Percentiles rank a stretch among this genome's conserved stretches.
These are phyloP conservation scores for Melanotaenia boesemani DNA, from an alignment of 2,797 vertebrate genomes.

Conservation along the genomic window DNA sequence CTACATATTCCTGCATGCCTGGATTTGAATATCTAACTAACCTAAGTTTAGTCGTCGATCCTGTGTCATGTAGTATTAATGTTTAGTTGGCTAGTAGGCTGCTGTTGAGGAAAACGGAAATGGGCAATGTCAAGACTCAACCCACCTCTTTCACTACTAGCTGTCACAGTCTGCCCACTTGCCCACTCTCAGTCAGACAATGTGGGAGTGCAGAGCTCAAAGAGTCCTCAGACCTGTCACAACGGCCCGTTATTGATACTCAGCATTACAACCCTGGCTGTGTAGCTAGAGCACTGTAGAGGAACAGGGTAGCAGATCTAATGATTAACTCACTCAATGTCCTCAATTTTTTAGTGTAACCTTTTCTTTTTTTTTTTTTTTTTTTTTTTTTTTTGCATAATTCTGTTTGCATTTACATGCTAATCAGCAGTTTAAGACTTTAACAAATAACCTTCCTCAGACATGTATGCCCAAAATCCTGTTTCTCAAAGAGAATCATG, in stretches of 20 bases:
- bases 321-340: slow-evolving; percentile 29
- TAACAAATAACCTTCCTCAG: slow-evolving; percentile 9
- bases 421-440: slow-evolving; percentile 28
- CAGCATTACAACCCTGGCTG: slow-evolving; percentile 12
- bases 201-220: slow-evolving; percentile 58
- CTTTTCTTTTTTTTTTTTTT: neutral
- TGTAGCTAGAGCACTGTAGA: slow-evolving; percentile 7
- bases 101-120: slow-evolving; percentile 54
- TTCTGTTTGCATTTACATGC: slow-evolving; percentile 37
- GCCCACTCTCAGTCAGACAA: slow-evolving; percentile 54
- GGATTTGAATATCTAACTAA: slow-evolving; percentile 14
- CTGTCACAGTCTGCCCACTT: slow-evolving; percentile 69
- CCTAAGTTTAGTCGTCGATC: slow-evolving; percentile 6
- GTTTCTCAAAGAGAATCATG: slow-evolving; percentile 40
- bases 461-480: slow-evolving; percentile 7
- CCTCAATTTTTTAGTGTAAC: slow-evolving; percentile 14
- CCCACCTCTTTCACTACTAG: slow-evolving; percentile 52
- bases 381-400: neutral
- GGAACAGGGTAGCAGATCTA: slow-evolving; percentile 4
- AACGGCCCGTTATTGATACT: slow-evolving; percentile 50
- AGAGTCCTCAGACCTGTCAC: slow-evolving; percentile 63
- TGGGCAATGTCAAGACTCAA: slow-evolving; percentile 56
- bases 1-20: slow-evolving; percentile 1
- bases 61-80: slow-evolving; percentile 26
- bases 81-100: slow-evolving; percentile 37